Evolutionary conservation across 2,113 vertebrate genomes (phyloP), one percentile per base, ranked within the genome.

Genomic region (human): DNA sequence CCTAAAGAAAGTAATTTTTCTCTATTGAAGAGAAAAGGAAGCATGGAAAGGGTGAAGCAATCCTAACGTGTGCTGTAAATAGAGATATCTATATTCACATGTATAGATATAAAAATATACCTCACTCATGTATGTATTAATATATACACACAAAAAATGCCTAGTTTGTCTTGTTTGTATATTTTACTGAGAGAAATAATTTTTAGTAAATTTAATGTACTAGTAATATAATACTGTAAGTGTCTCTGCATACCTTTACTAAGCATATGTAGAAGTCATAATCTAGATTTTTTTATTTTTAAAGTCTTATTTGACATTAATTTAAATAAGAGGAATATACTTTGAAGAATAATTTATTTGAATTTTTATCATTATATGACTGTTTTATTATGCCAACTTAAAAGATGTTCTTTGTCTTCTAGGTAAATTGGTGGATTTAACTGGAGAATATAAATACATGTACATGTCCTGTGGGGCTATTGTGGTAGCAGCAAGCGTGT

Each of bases 371-470:
- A 98, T 94, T 91, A n/a, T 96, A 11, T 94, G 68, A 22, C 11
- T 94, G 35, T 13, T 85, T 90, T 96, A 82, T 91, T 89, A 80
- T 76, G 13, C 57, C 85, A 38, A 48, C 16, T 79, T 95, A 97
- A 86, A 72, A 55, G 17, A 18, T 92, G 11, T 97, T 97, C 84
- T 97, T 98, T 98, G 38, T 98, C 43, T 98, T 98, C 98, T 98
- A 99, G 99, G 99, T 84, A 99, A 99, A 98, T 98, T 99, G 97
- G 99, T 99, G 14, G 99, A 99, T 94, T 12, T 99, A 97, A 99
- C 99, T 43, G 98, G 99, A 96, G 99, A 99, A 92, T 99, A 99
- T 97, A 99, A 99, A 97, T 99, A 99, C 96, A 99, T 99, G 99
- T 99, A 99, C 96, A 98, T 99, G 70, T 99, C 99, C 98, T 99